Evolutionary conservation across 2,888 invertebrate species (phyloP), one percentile per base, ranked within the genome.

Genomic region (Papilio protenor): DNA sequence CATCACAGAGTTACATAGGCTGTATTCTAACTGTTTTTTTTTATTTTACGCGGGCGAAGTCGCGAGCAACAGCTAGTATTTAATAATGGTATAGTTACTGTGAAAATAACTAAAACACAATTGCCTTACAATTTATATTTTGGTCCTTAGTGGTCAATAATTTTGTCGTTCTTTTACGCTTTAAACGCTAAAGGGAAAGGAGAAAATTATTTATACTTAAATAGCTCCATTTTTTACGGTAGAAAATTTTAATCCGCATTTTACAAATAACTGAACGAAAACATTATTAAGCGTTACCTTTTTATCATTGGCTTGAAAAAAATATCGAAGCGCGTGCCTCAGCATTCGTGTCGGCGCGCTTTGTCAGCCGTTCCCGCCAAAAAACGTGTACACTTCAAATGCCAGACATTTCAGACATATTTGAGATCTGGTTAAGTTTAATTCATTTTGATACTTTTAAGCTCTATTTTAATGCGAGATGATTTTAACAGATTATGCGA

Each of bases 351-450:
- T 83, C 90, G 88, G 86, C 79, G 78, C 75, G 77, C 79, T 45
- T 52, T 77, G 81, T 71, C 82, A 83, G 80, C 79, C 78, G 64
- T 86, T 88, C 89, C 88, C 89, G 90, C 92, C 90, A 91, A 93
- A 93, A 94, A 94, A 92, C 90, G 87, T 87, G 86, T 88, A 87
- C 85, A 87, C 84, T 87, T 82, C 79, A 84, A 88, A 92, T 93
- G 83, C 90, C 89, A 86, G 81, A 86, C 91, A 90, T 85, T 89
- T 88, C 87, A 83, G 83, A 88, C 88, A 90, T 89, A 90, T 89
- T 89, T 77, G 64, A 55, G 66, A 77, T 79, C 79, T 27, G 73
- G 49, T 21, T 49, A 23, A 70, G 59, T 55, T 66, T 55, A 66
- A 66, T 45, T 66, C 33, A n/a, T 45, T 66, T 33, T 45, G 11